A percentile compares a stretch with the other conserved stretches of the same genome.
These are phyloP conservation scores for Centrocercus urophasianus DNA, from an alignment of 2,113 vertebrate genomes.

Conservation along the genomic window DNA sequence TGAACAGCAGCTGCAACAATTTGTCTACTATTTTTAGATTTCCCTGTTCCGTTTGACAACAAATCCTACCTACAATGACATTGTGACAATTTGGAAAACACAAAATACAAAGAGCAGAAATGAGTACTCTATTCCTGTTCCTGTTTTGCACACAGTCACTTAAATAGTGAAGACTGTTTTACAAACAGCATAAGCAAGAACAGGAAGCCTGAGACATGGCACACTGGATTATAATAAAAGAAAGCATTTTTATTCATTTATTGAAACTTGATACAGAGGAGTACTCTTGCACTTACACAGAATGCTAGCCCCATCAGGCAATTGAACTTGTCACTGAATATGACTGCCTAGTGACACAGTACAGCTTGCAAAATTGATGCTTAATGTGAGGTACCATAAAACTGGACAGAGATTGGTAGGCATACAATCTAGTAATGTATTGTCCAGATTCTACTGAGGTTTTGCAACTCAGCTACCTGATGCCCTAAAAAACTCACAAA, in stretches of 20 bases:
- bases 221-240: neutral
- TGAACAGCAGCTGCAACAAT: neutral
- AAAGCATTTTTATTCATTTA: neutral
- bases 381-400: neutral
- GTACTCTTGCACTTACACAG: neutral
- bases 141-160: neutral
- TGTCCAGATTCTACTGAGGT: neutral
- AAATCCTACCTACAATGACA: neutral
- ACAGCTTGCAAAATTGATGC: neutral
- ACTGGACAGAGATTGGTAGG: neutral
- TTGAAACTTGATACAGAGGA: neutral
- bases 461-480: neutral
- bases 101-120: neutral
- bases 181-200: neutral
- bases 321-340: neutral
- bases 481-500: neutral
- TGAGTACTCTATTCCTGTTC: neutral
- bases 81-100: neutral
- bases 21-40: neutral
- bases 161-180: neutral
- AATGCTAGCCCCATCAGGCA: neutral
- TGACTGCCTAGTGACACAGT: neutral
- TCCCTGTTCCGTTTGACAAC: constrained; percentile 5
- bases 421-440: neutral
- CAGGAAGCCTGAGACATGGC: neutral